These are phyloP conservation scores for Sebastes schlegelii DNA, from an alignment of 2,113 vertebrate species.

Conservation along the genomic window DNA sequence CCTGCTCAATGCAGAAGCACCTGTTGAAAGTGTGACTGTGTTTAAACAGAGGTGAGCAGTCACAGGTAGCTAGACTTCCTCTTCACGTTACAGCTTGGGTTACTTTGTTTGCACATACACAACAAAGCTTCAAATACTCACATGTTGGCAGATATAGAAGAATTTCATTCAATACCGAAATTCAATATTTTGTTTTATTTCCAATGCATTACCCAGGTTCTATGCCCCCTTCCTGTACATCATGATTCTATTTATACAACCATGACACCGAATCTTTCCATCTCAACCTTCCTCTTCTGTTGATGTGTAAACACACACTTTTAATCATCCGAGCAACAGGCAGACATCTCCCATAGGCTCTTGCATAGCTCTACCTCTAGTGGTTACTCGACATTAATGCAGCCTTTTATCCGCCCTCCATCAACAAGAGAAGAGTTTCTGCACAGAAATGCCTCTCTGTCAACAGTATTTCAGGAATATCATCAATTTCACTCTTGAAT, in stretches of 20 bases:
- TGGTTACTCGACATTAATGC: constrained; percentile 50
- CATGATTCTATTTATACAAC: constrained; percentile 88
- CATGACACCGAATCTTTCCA: constrained; percentile 87
- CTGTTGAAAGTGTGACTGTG: constrained; percentile 1
- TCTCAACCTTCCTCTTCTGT: constrained; percentile 78
- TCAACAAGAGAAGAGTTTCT: too few species aligned
- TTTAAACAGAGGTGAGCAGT: background rate
- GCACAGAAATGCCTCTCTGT: background rate
- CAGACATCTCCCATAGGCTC: constrained; percentile 68
- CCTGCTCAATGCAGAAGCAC: constrained; percentile 1
- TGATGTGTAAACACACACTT: constrained; percentile 35
- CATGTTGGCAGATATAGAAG: background rate
- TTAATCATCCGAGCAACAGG: constrained; percentile 81
- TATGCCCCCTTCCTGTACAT: constrained; percentile 38
- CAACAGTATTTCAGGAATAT: background rate
- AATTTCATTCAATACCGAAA: background rate
- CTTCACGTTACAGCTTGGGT: background rate
- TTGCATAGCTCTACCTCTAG: constrained; percentile 65
- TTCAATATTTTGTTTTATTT: background rate
- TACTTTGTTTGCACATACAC: background rate
- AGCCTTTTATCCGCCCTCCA: background rate
- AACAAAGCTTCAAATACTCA: background rate
- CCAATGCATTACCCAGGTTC: constrained; percentile 3
- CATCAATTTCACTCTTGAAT: background rate
- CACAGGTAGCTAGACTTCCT: constrained; percentile 32